These are phyloP conservation scores for Spatulosminthurus flaviceps DNA, from an alignment of 2,888 invertebrate species.

Conservation along the genomic window DNA sequence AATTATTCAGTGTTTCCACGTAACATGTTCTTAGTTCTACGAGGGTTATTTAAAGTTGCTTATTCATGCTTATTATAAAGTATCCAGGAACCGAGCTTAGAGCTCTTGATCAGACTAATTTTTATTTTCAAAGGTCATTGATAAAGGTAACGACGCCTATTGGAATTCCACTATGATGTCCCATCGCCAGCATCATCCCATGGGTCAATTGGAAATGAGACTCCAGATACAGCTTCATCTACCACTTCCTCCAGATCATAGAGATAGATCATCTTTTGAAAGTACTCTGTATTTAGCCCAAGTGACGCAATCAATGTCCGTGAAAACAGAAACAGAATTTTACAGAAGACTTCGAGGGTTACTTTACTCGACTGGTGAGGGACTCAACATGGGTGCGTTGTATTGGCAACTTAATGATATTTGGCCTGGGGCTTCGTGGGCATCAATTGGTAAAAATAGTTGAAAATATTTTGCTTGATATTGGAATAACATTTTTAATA, in stretches of 20 bases:
- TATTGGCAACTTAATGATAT: constrained; percentile 74
- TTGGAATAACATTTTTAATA: no score
- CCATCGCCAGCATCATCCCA: constrained; percentile 85
- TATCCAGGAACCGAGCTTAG: no score
- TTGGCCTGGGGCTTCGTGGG: constrained; percentile 73
- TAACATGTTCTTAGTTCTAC: no score
- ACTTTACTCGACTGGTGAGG: constrained; percentile 64
- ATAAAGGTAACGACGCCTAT: constrained; percentile 65
- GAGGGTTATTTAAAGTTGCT: no score
- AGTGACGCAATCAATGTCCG: constrained; percentile 73
- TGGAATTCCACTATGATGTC: constrained; percentile 65
- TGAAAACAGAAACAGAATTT: constrained; percentile 68
- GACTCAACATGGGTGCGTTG: constrained; percentile 72
- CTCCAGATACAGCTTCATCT: constrained; percentile 74
- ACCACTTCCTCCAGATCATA: constrained; percentile 69
- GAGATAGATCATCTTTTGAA: constrained; percentile 69
- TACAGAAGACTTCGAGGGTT: constrained; percentile 64
- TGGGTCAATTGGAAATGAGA: constrained; percentile 75
- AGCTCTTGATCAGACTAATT: no score
- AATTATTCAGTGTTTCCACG: no score
- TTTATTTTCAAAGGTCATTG: constrained; percentile 63
- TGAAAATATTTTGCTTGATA: background rate
- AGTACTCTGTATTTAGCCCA: constrained; percentile 86
- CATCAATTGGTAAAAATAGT: constrained; percentile 66
- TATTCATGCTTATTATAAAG: no score